Percentiles rank a stretch among this genome's conserved stretches.
Conservation (phyloP, 2,888 invertebrate species). For the Volucella zonaria region DNA sequence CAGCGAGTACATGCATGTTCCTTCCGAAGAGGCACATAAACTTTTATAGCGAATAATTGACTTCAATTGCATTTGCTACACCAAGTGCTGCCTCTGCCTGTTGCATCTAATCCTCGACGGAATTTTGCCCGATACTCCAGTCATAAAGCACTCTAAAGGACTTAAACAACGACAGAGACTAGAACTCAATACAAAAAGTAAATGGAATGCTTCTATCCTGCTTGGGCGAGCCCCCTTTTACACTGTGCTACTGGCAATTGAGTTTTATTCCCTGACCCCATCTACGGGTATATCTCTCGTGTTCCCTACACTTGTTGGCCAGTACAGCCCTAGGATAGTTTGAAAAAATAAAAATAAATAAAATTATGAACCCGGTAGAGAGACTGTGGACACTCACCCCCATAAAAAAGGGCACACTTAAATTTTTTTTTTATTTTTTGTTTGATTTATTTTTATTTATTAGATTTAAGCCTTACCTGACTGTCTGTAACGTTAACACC, state of each 20-base stretch:
- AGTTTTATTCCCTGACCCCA: too few species aligned
- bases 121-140: neutral
- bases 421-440: neutral
- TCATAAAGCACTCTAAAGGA: slow-evolving; percentile 36
- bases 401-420: neutral
- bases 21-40: neutral
- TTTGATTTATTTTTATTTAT: too few species aligned
- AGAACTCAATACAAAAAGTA: neutral
- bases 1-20: neutral
- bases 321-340: too few species aligned
- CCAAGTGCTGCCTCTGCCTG: neutral
- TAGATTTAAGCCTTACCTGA: slow-evolving; percentile 78
- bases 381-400: too few species aligned
- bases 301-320: too few species aligned
- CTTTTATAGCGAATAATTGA: slow-evolving; percentile 42
- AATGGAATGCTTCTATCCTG: slow-evolving; percentile 8
- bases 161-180: slow-evolving; percentile 9
- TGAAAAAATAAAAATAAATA: too few species aligned
- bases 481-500: slow-evolving; percentile 82
- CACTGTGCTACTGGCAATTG: too few species aligned
- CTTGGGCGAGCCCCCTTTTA: neutral
- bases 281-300: too few species aligned
- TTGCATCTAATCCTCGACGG: neutral
- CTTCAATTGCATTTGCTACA: slow-evolving; percentile 43
- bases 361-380: too few species aligned